Evolutionary conservation across 2,888 invertebrate species (phyloP), one percentile per base, ranked within the genome.

Genomic region (Pedicia rivosa): DNA sequence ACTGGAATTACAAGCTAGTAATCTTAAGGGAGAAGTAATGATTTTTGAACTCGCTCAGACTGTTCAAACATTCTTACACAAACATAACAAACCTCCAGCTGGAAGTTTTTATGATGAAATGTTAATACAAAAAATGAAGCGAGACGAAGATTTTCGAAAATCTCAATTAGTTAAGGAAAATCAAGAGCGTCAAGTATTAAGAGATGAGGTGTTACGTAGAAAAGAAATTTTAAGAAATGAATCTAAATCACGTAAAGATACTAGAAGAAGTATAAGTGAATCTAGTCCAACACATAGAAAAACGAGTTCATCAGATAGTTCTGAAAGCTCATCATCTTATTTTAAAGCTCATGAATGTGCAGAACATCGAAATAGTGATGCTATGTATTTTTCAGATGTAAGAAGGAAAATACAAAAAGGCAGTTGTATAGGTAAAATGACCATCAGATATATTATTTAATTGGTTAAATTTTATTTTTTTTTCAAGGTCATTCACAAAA

Each of bases 21-120:
- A 65, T 43, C 48, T 72, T 12, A 67, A 72, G 37, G 88, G 87
- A 0, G 80, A 83, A 62, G 88, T 82, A 19, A 86, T 91, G 80
- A 80, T 94, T 45, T 82, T 73, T 51, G 78, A 90, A 48, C 57
- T 94, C 31, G 77, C 82, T 2, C 78, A 81, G 49, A 70, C 76
- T 52, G 76, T 81, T 1, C 75, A 82, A 63, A 75, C 74, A 52
- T 91, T 81, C 54, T 66, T 92, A 1, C 74, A 81, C 43, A 64
- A 72, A 15, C 74, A 87, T 57, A 87, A 88, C 54, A 83, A 79
- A 53, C 84, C 87, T 1, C 75, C 74, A 0, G 67, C 68, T 35
- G 68, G 79, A 40, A 91, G 91, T 7, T 88, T 83, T 56, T 88
- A 91, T 49, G 91, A 92, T 42, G 83, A 91, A 63, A 92, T 92